phyloP scores from a whole-genome alignment of 2,113 vertebrate genomes.

The Onychostoma macrolepis region DNA sequence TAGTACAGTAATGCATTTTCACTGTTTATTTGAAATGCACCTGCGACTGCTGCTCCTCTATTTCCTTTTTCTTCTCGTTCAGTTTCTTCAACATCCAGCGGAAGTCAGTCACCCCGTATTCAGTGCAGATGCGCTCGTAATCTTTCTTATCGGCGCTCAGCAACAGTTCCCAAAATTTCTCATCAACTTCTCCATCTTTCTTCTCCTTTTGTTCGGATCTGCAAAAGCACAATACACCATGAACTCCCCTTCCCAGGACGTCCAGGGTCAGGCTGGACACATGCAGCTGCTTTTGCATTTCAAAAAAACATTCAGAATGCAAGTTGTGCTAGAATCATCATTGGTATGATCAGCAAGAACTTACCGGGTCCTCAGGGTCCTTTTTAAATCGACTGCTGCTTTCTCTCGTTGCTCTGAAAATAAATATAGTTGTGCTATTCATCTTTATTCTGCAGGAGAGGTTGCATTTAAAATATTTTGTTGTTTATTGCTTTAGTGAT shows the following conservation, averaged over 20 bases:
- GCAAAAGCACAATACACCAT: not conserved
- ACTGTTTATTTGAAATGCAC: constrained; percentile 62
- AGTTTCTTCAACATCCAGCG: constrained; percentile 86
- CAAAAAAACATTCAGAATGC: not conserved
- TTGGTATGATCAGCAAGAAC: not conserved
- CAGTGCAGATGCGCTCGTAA: constrained; percentile 83
- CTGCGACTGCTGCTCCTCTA: constrained; percentile 75
- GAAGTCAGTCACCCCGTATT: constrained; percentile 85
- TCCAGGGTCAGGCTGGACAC: not conserved
- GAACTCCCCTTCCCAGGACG: not conserved
- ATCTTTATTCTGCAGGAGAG: not conserved
- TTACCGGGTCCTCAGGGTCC: constrained; percentile 64
- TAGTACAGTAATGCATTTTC: not conserved
- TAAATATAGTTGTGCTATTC: not conserved
- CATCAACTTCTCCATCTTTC: constrained; percentile 70
- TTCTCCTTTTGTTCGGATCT: constrained; percentile 58
- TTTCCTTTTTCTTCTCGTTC: constrained; percentile 77
- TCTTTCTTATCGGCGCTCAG: constrained; percentile 83
- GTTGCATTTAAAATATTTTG: not conserved
- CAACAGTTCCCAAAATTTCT: constrained; percentile 84
- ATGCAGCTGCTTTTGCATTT: not conserved
- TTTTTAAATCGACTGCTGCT: constrained; percentile 69
- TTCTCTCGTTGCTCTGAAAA: constrained; percentile 65
- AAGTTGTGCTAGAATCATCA: not conserved
- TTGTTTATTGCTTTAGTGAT: not conserved